Percentiles rank a stretch among this genome's conserved stretches.
Evolutionary conservation across 35 echinoderm and acorn worm species (phyloP).

Genomic region (Patiria miniata): DNA sequence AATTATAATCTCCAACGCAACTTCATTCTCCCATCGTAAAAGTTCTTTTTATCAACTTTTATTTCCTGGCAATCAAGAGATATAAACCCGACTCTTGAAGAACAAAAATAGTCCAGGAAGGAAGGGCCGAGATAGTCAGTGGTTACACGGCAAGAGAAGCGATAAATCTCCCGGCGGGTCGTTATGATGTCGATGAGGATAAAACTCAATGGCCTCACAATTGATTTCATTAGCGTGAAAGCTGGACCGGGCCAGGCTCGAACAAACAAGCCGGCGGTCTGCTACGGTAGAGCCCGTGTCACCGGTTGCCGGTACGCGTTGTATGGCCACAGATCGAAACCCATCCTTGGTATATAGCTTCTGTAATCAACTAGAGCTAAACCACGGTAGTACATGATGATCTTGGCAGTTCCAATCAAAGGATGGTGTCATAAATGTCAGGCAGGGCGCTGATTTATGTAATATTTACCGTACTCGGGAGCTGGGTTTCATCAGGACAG

Average conservation of each 20-base stretch:
- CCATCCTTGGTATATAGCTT: too few relatives aligned
- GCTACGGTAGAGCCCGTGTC: too few relatives aligned
- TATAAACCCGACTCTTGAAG: too few relatives aligned
- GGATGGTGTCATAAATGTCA: slow-evolving; percentile 22
- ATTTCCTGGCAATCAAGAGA: slow-evolving; percentile 9
- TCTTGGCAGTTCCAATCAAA: slow-evolving; percentile 2
- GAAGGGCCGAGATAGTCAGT: background rate
- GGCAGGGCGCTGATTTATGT: background rate
- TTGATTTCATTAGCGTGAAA: slow-evolving; percentile 21
- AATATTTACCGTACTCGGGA: background rate
- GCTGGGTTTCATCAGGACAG: background rate
- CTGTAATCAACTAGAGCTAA: too few relatives aligned
- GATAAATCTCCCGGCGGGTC: slow-evolving; percentile 10
- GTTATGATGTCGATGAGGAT: slow-evolving; percentile 7
- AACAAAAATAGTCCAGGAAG: background rate
- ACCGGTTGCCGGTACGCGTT: too few relatives aligned
- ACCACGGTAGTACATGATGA: background rate
- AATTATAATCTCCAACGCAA: background rate
- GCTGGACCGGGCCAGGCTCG: background rate
- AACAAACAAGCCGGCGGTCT: too few relatives aligned
- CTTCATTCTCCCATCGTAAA: slow-evolving; percentile 1
- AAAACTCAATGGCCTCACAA: background rate
- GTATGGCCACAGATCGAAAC: too few relatives aligned
- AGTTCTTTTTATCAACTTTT: slow-evolving; percentile 23
- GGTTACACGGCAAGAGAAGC: background rate